phyloP scores from a whole-genome alignment of 2,113 vertebrate species.

The Muntiacus reevesi region DNA sequence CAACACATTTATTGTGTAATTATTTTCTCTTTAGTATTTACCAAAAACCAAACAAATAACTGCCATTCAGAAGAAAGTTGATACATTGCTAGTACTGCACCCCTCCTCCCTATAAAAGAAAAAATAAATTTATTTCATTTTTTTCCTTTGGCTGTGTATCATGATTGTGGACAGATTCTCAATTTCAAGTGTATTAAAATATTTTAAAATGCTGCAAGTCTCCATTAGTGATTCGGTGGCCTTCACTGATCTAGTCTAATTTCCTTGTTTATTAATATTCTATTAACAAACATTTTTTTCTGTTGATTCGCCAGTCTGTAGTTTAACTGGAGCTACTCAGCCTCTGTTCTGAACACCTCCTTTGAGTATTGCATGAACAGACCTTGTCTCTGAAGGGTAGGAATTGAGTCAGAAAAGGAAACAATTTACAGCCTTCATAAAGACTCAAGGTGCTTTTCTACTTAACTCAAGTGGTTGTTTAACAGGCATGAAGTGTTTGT shows the following conservation, averaged over 20 bases:
- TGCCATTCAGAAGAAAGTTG: neutral
- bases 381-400: neutral
- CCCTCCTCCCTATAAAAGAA: neutral
- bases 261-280: neutral
- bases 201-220: slow-evolving; percentile 15
- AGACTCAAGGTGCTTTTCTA: slow-evolving; percentile 11
- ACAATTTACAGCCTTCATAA: neutral
- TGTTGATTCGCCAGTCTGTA: neutral
- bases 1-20: neutral
- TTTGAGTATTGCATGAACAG: neutral
- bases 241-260: neutral
- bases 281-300: neutral
- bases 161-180: neutral
- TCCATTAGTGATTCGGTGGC: neutral
- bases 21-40: slow-evolving; percentile 13
- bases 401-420: slow-evolving; percentile 32
- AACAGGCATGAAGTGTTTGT: slow-evolving; percentile 15
- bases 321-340: neutral
- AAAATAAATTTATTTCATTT: neutral
- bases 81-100: neutral
- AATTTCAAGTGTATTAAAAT: slow-evolving; percentile 13
- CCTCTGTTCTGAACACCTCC: neutral
- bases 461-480: slow-evolving; percentile 13
- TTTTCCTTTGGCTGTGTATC: neutral
- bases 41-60: neutral